phyloP scores from a whole-genome alignment of 2,888 invertebrate species.

The Notodonta ziczac region DNA sequence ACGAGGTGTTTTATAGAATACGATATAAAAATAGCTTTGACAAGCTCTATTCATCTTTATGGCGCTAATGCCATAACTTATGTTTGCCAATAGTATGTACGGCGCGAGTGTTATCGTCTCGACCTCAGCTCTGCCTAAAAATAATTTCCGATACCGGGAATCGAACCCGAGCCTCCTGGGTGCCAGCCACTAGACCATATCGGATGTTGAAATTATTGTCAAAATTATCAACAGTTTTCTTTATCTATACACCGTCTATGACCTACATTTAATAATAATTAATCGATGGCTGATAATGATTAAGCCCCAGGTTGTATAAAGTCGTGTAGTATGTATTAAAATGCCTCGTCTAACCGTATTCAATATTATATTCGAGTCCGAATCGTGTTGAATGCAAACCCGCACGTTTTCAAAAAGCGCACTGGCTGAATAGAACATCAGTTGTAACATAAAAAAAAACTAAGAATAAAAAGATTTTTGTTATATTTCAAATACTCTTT shows the following conservation, averaged over 20 bases:
- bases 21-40: not conserved
- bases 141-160: slow-evolving; percentile 80
- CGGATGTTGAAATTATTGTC: slow-evolving; percentile 26
- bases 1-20: not conserved
- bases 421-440: slow-evolving; percentile 44
- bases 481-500: slow-evolving; percentile 15
- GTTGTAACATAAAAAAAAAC: slow-evolving; percentile 32
- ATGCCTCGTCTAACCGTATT: slow-evolving; percentile 37
- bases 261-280: no score
- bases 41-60: not conserved
- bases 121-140: not conserved
- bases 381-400: slow-evolving; percentile 48
- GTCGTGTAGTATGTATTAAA: slow-evolving; percentile 31
- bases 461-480: slow-evolving; percentile 15
- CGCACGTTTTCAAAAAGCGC: slow-evolving; percentile 43
- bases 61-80: no score
- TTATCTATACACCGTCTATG: no score
- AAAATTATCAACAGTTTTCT: no score
- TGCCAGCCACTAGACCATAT: slow-evolving; percentile 88
- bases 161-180: slow-evolving; percentile 86
- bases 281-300: no score
- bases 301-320: not conserved
- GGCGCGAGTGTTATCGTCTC: no score
- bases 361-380: slow-evolving; percentile 47
- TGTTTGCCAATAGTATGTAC: no score